These are phyloP conservation scores for Nowickia ferox DNA, from an alignment of 2,888 invertebrate species.

Conservation along the genomic window DNA sequence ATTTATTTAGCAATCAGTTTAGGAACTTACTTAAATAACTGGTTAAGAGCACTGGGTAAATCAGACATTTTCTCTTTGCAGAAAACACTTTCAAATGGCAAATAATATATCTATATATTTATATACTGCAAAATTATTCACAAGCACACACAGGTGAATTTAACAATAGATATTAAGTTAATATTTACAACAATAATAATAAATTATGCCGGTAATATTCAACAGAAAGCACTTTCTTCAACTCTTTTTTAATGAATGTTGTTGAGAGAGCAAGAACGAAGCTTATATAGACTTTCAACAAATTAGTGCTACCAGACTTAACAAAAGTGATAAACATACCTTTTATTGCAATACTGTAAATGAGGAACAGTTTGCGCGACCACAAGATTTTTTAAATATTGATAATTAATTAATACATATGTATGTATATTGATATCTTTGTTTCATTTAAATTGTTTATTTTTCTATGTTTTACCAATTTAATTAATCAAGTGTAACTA, in stretches of 20 bases:
- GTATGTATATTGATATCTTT: no score
- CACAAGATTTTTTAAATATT: not conserved
- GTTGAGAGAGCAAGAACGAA: conserved; percentile 13
- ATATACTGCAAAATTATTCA: conserved; percentile 25
- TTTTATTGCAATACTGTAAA: not conserved
- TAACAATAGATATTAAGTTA: conserved; percentile 20
- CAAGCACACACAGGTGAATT: not conserved
- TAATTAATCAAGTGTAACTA: no score
- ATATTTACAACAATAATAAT: not conserved
- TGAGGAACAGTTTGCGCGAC: not conserved
- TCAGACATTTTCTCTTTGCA: conserved; percentile 75
- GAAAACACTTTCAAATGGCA: conserved; percentile 17
- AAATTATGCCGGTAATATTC: conserved; percentile 43
- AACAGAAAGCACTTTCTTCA: conserved; percentile 22
- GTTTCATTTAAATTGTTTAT: no score
- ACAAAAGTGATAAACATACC: not conserved
- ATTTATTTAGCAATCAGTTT: not conserved
- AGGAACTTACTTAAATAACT: conserved; percentile 77
- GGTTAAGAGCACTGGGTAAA: conserved; percentile 76
- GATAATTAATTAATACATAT: no score
- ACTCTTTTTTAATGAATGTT: conserved; percentile 45
- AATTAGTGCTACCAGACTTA: not conserved
- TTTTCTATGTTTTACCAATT: no score
- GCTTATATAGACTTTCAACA: conserved; percentile 56
- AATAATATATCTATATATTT: conserved; percentile 3